These are phyloP conservation scores for Drosophila parvula DNA, from an alignment of 1,140 invertebrate species.

Conservation along the genomic window DNA sequence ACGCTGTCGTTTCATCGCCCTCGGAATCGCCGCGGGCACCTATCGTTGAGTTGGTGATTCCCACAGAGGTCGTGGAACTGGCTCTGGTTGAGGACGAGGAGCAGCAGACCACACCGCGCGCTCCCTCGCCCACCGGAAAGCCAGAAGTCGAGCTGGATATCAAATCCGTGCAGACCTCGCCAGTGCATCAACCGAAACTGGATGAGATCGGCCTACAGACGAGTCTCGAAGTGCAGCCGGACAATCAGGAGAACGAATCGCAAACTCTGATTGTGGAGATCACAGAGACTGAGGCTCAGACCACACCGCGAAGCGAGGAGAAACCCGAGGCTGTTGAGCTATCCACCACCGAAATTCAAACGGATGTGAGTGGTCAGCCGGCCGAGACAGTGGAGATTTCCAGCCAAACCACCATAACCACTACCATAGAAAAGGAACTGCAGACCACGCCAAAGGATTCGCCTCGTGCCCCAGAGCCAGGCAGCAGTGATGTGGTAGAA, in stretches of 20 bases:
- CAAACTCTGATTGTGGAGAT: constrained; percentile 75
- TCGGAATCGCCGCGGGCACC: constrained; percentile 75
- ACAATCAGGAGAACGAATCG: constrained; percentile 74
- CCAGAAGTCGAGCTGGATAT: constrained; percentile 77
- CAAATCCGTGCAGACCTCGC: constrained; percentile 87
- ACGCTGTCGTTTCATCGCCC: constrained; percentile 84
- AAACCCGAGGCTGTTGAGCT: constrained; percentile 25
- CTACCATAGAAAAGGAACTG: constrained; percentile 84
- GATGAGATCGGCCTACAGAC: constrained; percentile 84
- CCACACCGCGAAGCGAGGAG: constrained; percentile 58
- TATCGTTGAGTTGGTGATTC: constrained; percentile 85
- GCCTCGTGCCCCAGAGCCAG: constrained; percentile 54
- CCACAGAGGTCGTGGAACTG: constrained; percentile 86
- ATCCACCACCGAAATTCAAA: constrained; percentile 73
- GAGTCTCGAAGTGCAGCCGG: constrained; percentile 77
- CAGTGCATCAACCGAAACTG: constrained; percentile 84
- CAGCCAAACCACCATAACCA: constrained; percentile 86
- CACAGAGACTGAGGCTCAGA: constrained; percentile 78
- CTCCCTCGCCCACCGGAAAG: constrained; percentile 38
- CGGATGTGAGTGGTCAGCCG: constrained; percentile 66
- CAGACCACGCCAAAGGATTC: constrained; percentile 85
- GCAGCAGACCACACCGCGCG: constrained; percentile 84
- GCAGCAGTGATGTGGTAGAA: constrained; percentile 61
- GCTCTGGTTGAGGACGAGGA: constrained; percentile 84
- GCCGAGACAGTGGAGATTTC: constrained; percentile 85